Percentiles rank a stretch among this genome's conserved stretches.
These are phyloP conservation scores for Sebastes kiyomatsui DNA, from an alignment of 2,797 vertebrate genomes.

Conservation along the genomic window DNA sequence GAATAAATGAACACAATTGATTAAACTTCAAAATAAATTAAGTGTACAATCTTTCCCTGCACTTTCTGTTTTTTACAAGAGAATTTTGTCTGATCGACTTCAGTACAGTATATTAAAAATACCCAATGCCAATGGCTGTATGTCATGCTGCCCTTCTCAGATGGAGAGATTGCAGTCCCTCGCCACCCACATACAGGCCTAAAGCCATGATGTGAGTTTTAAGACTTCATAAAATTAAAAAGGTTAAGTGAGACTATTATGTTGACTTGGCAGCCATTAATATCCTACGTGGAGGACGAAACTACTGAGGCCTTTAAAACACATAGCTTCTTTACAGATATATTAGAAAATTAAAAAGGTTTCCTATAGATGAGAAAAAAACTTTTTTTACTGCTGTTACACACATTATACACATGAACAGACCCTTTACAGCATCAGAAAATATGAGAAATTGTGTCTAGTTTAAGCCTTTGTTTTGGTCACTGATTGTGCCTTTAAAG, in stretches of 20 bases:
- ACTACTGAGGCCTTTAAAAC: conserved; percentile 11
- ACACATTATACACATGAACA: not conserved
- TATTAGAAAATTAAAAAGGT: not conserved
- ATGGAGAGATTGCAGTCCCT: not conserved
- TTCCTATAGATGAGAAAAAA: not conserved
- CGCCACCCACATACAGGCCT: not conserved
- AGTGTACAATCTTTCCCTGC: not conserved
- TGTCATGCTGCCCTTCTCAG: conserved; percentile 2
- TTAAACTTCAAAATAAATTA: not conserved
- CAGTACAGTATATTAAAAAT: not conserved
- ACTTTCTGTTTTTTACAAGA: not conserved
- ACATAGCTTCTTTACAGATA: not conserved
- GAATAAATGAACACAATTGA: not conserved
- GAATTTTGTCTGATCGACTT: not conserved
- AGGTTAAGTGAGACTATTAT: conserved; percentile 49
- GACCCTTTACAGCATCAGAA: not conserved
- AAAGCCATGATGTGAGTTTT: conserved; percentile 32
- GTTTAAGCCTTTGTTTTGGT: not conserved
- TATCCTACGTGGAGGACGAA: conserved; percentile 16
- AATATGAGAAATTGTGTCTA: not conserved
- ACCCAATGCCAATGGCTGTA: not conserved
- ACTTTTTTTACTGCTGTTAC: not conserved
- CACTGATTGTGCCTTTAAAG: not conserved
- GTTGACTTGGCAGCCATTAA: conserved; percentile 52
- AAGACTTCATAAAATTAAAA: conserved; percentile 57